phyloP scores from a whole-genome alignment of 2,113 vertebrate genomes.

The Phocoena phocoena region DNA sequence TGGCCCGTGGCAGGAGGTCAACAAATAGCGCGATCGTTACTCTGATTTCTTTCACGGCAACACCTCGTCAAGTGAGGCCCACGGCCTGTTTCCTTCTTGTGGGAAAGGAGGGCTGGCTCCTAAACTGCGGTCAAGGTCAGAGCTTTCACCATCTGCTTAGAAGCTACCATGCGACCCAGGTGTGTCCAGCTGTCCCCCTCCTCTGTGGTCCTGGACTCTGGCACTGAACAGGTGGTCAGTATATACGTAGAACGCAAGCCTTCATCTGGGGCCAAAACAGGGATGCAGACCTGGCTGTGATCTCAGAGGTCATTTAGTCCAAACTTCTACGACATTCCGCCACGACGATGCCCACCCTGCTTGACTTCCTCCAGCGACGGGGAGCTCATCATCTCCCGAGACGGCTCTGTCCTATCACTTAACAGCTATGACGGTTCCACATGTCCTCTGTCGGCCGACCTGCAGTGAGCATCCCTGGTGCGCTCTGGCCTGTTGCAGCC shows the following conservation, averaged over 20 bases:
- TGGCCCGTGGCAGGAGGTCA: fast-evolving
- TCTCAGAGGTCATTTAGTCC: neutral
- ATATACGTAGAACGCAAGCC: fast-evolving
- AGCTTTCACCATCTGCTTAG: neutral
- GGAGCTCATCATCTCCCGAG: neutral
- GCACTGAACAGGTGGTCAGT: neutral
- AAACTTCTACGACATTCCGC: neutral
- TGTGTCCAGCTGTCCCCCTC: neutral
- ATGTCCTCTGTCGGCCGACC: fast-evolving
- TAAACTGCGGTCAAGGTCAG: fast-evolving
- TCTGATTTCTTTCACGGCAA: too few species aligned
- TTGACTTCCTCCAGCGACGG: fast-evolving
- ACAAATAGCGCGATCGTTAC: fast-evolving
- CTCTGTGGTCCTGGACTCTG: neutral
- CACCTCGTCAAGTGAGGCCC: fast-evolving
- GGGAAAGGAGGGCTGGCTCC: neutral
- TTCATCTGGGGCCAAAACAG: fast-evolving
- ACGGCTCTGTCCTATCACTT: fast-evolving
- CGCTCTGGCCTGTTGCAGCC: fast-evolving
- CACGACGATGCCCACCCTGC: fast-evolving
- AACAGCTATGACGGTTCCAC: fast-evolving
- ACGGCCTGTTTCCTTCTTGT: fast-evolving
- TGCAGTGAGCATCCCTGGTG: fast-evolving
- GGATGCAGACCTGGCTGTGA: neutral
- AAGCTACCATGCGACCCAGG: neutral